phyloP scores from a whole-genome alignment of 2,113 vertebrate species.

The Todiramphus saurophagus region DNA sequence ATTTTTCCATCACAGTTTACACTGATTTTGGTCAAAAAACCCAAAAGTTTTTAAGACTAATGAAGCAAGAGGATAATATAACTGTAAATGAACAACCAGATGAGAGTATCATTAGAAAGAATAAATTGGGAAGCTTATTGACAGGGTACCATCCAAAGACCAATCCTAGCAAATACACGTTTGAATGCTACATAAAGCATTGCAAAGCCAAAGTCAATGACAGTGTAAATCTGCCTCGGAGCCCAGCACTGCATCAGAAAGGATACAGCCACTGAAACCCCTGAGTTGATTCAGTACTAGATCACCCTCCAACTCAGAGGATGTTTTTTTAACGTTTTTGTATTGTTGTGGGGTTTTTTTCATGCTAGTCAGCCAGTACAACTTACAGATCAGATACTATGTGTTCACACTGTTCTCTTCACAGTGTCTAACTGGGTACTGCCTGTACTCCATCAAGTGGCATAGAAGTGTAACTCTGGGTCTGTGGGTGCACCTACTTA shows the following conservation, averaged over 20 bases:
- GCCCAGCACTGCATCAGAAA: neutral
- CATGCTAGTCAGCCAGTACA: neutral
- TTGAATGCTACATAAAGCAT: neutral
- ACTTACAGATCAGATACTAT: neutral
- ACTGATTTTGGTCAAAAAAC: neutral
- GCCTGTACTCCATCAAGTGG: neutral
- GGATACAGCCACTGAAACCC: neutral
- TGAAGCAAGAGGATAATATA: neutral
- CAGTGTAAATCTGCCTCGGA: neutral
- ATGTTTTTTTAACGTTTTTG: neutral
- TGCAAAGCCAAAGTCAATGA: neutral
- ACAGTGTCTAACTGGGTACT: no score
- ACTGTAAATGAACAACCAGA: neutral
- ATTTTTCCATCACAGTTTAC: neutral
- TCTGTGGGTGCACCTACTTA: neutral
- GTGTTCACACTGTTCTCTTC: neutral
- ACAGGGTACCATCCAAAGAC: neutral
- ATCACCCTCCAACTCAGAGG: neutral
- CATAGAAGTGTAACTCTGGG: neutral
- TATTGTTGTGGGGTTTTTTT: neutral
- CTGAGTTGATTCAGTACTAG: neutral
- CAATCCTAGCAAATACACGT: neutral
- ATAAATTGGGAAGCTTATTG: neutral
- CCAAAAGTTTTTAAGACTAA: neutral
- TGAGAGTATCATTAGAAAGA: neutral